Conservation (phyloP, 1,140 invertebrate species). For the Sinonovacula constricta region DNA sequence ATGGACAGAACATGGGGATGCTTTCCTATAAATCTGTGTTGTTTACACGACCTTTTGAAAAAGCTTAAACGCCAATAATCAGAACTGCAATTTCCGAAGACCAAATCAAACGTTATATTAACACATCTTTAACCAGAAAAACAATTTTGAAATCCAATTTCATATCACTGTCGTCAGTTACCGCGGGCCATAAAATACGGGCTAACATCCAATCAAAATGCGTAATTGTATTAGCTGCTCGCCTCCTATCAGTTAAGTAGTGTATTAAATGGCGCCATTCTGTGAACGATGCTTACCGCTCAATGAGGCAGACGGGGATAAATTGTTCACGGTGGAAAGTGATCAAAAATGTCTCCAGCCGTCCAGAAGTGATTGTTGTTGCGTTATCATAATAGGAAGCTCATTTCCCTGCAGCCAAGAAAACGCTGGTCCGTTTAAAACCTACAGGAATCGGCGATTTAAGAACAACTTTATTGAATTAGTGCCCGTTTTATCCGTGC, state of each 20-base stretch:
- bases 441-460: slow-evolving; percentile 16
- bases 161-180: slow-evolving; percentile 44
- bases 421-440: slow-evolving; percentile 26
- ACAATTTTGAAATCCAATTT: slow-evolving; percentile 53
- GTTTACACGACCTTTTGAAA: too few relatives aligned
- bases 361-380: slow-evolving; percentile 29
- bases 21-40: too few relatives aligned
- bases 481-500: slow-evolving; percentile 21
- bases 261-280: slow-evolving; percentile 42
- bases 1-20: too few relatives aligned
- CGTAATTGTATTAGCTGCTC: slow-evolving; percentile 40
- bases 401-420: slow-evolving; percentile 36
- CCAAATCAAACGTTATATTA: too few relatives aligned
- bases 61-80: too few relatives aligned
- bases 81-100: too few relatives aligned
- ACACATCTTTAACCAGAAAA: too few relatives aligned
- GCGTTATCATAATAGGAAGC: slow-evolving; percentile 42
- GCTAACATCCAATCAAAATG: slow-evolving; percentile 47
- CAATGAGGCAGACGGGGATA: slow-evolving; percentile 50
- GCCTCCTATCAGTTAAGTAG: slow-evolving; percentile 39
- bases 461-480: slow-evolving; percentile 42
- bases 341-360: slow-evolving; percentile 47
- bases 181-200: slow-evolving; percentile 22
- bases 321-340: slow-evolving; percentile 44
- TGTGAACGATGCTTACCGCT: slow-evolving; percentile 43